A percentile compares a stretch with the other conserved stretches of the same genome.
phyloP scores from a whole-genome alignment of 2,113 vertebrate species.

The Corydoras sp. region DNA sequence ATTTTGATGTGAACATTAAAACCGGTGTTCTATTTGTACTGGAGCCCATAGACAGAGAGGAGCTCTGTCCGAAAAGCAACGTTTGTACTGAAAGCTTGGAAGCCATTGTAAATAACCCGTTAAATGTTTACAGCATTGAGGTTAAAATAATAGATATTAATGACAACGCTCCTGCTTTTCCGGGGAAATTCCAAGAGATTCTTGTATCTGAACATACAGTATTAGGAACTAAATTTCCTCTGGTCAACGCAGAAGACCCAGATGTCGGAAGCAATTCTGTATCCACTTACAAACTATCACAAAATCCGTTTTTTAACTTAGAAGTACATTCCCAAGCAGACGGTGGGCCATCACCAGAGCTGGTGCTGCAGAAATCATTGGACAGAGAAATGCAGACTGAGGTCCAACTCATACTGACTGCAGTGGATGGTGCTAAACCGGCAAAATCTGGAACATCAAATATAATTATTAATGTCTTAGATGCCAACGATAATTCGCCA shows the following conservation, averaged over 20 bases:
- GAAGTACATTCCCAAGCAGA: background rate
- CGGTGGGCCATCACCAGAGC: constrained; percentile 45
- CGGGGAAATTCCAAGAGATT: constrained; percentile 25
- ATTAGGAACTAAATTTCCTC: constrained; percentile 47
- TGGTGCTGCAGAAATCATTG: constrained; percentile 58
- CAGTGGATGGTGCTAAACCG: constrained; percentile 58
- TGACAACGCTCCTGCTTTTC: constrained; percentile 58
- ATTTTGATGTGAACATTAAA: constrained; percentile 64
- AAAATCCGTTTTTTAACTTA: constrained; percentile 54
- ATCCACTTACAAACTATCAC: constrained; percentile 51
- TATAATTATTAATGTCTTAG: too few species aligned
- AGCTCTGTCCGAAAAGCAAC: constrained; percentile 54
- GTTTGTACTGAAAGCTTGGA: constrained; percentile 61
- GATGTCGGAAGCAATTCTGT: constrained; percentile 58
- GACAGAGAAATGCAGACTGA: constrained; percentile 57
- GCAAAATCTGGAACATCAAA: constrained; percentile 50
- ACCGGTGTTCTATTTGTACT: constrained; percentile 58
- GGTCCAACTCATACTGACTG: constrained; percentile 52
- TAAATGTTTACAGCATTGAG: constrained; percentile 59
- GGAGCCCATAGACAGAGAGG: constrained; percentile 61
- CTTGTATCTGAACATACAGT: constrained; percentile 47
- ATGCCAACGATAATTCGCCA: constrained; percentile 52
- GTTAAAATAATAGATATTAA: constrained; percentile 60
- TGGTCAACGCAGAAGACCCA: constrained; percentile 54
- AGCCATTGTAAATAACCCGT: constrained; percentile 62